Base-by-base conservation (phyloP, 2,797 vertebrate genomes). In the Chelmon rostratus region DNA sequence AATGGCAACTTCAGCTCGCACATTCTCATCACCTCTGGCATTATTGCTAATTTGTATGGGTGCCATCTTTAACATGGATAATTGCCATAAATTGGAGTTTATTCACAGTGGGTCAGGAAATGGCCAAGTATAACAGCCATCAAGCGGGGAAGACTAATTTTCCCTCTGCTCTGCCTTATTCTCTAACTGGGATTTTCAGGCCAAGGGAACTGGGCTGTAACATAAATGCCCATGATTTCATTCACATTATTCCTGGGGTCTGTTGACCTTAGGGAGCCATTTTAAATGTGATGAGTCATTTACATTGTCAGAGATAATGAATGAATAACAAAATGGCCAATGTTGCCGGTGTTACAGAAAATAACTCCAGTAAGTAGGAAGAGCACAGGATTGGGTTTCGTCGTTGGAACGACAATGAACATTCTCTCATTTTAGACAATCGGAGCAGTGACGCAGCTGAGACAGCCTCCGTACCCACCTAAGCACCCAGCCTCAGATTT, bases 241-340 rank as follows among this genome's bases (percentile, higher is more conserved):
- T 87, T 91, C 83, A 77, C 81, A 86, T 91, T 79, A 62, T 82
- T 88, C 75, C 64, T 52, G 59, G 57, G 69, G 67, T 88, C 76
- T 69, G 76, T 88, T 86, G 77, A 86, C 88, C 86, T 87, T 21
- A 75, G 88, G 91, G 86, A 89, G 87, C 65, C 78, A 44, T 88
- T 92, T 92, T 73, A 82, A 90, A 90, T 74, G 64, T 88, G 88
- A 93, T 89, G 88, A 94, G 85, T 92, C 90, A 91, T 94, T 93
- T 91, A 93, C 87, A 88, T 89, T 91, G 91, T 92, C 86, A 91
- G 81, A 91, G 78, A 82, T 87, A 93, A 93, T 90, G 86, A 93
- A 90, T 90, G 86, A 92, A 94, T 83, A 92, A 90, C 87, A 92
- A 68, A 79, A 84, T 62, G 71, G 74, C 69, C 64, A 88, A 78